Conservation (phyloP, 2,888 invertebrate genomes). For the Elgonia sp. region DNA sequence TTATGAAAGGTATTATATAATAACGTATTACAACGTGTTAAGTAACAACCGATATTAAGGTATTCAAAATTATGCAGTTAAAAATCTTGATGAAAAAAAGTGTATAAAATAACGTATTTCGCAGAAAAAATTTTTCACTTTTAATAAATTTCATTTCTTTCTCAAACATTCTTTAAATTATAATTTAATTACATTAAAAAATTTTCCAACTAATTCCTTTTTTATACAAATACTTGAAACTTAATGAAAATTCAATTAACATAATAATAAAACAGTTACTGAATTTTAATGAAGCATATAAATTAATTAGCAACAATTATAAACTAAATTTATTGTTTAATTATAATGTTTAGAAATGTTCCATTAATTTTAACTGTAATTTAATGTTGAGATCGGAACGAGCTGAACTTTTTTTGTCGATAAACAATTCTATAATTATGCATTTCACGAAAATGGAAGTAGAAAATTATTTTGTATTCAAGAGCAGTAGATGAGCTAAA, state of each 20-base stretch:
- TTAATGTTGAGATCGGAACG: neutral
- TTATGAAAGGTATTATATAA: slow-evolving; percentile 32
- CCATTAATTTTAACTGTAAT: too few relatives aligned
- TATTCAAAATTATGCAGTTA: too few relatives aligned
- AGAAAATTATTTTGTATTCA: slow-evolving; percentile 57
- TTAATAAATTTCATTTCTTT: too few relatives aligned
- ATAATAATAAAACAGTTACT: too few relatives aligned
- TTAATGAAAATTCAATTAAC: too few relatives aligned
- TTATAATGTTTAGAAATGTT: too few relatives aligned
- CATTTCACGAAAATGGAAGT: slow-evolving; percentile 36
- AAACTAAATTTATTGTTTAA: too few relatives aligned
- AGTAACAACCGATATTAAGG: slow-evolving; percentile 25
- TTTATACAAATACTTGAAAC: neutral
- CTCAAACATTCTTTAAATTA: too few relatives aligned
- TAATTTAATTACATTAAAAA: too few relatives aligned
- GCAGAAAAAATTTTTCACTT: neutral
- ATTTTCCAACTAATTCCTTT: neutral
- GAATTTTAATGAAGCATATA: too few relatives aligned
- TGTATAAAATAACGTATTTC: neutral
- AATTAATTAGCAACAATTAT: too few relatives aligned
- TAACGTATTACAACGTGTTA: slow-evolving; percentile 45
- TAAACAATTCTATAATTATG: slow-evolving; percentile 38
- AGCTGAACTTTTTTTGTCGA: neutral
- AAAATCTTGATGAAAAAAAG: too few relatives aligned
- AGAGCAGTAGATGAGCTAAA: slow-evolving; percentile 64